These are phyloP conservation scores for Pelodytes ibericus DNA, from an alignment of 2,797 vertebrate species.

Conservation along the genomic window DNA sequence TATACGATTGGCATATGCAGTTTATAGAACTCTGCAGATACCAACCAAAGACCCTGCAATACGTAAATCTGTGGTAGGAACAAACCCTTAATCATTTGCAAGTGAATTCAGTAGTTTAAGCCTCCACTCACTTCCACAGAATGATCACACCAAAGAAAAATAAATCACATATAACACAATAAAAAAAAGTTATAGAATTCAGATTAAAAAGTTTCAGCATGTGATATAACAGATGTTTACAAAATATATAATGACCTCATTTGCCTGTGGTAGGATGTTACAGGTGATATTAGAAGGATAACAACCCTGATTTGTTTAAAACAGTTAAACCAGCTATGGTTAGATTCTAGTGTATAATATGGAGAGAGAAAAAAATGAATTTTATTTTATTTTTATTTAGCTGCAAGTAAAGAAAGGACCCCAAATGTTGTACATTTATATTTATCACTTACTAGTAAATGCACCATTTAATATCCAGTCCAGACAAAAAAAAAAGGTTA, in stretches of 20 bases:
- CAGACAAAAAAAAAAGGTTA: background rate
- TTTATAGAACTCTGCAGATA: no score
- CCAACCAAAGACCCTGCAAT: no score
- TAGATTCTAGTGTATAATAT: background rate
- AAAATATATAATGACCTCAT: slow-evolving; percentile 3
- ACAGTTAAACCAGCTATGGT: background rate
- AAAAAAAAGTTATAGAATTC: slow-evolving; percentile 24
- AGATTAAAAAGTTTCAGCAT: slow-evolving; percentile 20
- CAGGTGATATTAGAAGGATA: background rate
- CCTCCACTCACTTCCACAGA: slow-evolving; percentile 4
- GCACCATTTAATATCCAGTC: background rate
- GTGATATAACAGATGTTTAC: slow-evolving; percentile 14
- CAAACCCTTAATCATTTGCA: no score
- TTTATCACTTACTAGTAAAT: background rate
- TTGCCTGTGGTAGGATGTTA: slow-evolving; percentile 20
- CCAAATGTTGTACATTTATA: background rate
- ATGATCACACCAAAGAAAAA: slow-evolving; percentile 20
- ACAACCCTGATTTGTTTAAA: background rate
- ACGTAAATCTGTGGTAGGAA: no score
- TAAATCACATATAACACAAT: slow-evolving; percentile 1
- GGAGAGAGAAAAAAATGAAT: background rate
- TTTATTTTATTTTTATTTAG: slow-evolving; percentile 14
- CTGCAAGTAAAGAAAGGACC: background rate
- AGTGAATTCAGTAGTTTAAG: no score
- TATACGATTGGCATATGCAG: no score